These are phyloP conservation scores for Caenorhabditis becei DNA, from an alignment of 2,888 invertebrate genomes.

Conservation along the genomic window DNA sequence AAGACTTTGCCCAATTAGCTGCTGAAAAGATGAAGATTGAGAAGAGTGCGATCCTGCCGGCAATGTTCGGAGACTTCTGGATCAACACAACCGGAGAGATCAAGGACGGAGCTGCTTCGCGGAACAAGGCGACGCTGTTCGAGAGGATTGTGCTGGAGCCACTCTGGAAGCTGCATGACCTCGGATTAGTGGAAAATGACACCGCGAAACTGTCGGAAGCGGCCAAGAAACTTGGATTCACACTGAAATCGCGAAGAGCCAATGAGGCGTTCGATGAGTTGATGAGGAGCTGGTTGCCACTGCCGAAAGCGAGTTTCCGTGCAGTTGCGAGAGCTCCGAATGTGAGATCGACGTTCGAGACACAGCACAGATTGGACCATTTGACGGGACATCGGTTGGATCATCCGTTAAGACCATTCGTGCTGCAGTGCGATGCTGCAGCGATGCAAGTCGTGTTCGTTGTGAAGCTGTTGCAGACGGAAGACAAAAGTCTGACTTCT, in stretches of 20 bases:
- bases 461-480: conserved; percentile 73
- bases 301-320: conserved; percentile 74
- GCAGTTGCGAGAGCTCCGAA: conserved; percentile 71
- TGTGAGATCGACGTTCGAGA: conserved; percentile 61
- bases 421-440: conserved; percentile 48
- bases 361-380: conserved; percentile 58
- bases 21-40: conserved; percentile 71
- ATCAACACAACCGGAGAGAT: conserved; percentile 62
- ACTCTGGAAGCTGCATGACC: conserved; percentile 77
- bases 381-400: conserved; percentile 56
- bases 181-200: conserved; percentile 72
- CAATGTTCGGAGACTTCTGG: conserved; percentile 76
- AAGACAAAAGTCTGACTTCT: conserved; percentile 28
- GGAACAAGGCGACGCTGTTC: conserved; percentile 75
- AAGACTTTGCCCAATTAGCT: conserved; percentile 86
- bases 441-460: conserved; percentile 67
- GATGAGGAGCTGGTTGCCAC: conserved; percentile 79
- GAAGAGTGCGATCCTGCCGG: conserved; percentile 52
- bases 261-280: conserved; percentile 79
- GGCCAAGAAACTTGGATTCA: conserved; percentile 58
- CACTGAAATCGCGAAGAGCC: conserved; percentile 68
- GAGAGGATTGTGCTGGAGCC: conserved; percentile 79
- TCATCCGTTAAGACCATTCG: conserved; percentile 58
- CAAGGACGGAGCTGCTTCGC: conserved; percentile 72
- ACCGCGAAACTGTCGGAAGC: conserved; percentile 62